phyloP scores from a whole-genome alignment of 2,797 vertebrate genomes.

The Phoebastria nigripes region DNA sequence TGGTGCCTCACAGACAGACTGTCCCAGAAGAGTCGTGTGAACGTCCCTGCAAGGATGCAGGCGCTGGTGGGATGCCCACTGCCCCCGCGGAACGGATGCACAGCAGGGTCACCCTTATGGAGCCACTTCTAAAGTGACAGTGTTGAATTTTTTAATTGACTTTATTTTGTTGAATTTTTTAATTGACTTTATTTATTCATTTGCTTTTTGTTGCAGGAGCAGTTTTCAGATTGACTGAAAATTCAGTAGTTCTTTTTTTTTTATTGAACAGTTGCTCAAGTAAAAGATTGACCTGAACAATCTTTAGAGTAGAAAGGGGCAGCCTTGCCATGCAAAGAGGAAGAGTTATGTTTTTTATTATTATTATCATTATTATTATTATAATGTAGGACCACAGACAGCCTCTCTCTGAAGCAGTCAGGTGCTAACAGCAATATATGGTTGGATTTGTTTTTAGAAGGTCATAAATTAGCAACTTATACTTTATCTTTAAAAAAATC shows the following conservation, averaged over 20 bases:
- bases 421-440: conserved; percentile 34
- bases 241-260: neutral
- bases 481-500: conserved; percentile 16
- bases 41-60: neutral
- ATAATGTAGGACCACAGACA: neutral
- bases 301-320: conserved; percentile 7
- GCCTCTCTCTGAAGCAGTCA: conserved; percentile 44
- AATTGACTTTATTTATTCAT: neutral
- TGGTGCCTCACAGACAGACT: neutral
- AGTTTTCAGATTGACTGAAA: neutral
- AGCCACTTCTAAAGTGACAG: neutral
- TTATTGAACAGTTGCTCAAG: neutral
- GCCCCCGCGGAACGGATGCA: neutral
- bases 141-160: neutral
- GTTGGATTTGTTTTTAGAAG: conserved; percentile 10
- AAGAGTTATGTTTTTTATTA: conserved; percentile 28
- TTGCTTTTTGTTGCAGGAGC: neutral
- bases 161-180: neutral
- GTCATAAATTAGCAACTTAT: conserved; percentile 63
- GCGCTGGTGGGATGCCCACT: neutral
- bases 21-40: neutral
- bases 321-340: conserved; percentile 56
- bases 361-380: neutral
- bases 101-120: neutral
- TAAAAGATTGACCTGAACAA: neutral